Evolutionary conservation across 1,140 invertebrate genomes (phyloP).

Genomic region (Arion vulgaris): DNA sequence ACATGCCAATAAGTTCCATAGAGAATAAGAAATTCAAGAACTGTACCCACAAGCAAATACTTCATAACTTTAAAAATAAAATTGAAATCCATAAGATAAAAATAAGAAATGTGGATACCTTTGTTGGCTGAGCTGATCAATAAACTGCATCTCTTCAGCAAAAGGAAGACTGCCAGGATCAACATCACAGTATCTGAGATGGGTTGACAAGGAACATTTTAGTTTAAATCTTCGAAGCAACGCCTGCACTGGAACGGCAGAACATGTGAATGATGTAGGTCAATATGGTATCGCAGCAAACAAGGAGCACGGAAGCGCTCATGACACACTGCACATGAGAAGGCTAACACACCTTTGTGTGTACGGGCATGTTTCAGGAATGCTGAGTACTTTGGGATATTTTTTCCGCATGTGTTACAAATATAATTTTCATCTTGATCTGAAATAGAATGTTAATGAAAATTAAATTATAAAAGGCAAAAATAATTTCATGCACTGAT

Average conservation of each 20-base stretch:
- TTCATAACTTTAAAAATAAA: too few species aligned
- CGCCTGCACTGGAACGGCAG: slow-evolving; percentile 24
- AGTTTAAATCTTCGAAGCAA: slow-evolving; percentile 26
- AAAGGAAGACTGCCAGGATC: slow-evolving; percentile 3
- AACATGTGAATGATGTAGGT: slow-evolving; percentile 23
- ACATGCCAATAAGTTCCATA: too few species aligned
- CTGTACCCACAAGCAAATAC: too few species aligned
- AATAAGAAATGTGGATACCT: not conserved
- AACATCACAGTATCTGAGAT: slow-evolving; percentile 21
- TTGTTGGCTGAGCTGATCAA: slow-evolving; percentile 32
- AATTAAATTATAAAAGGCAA: too few species aligned
- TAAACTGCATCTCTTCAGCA: slow-evolving; percentile 37
- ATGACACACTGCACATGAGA: slow-evolving; percentile 15
- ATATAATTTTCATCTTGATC: slow-evolving; percentile 8
- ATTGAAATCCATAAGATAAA: too few species aligned
- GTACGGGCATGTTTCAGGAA: slow-evolving; percentile 13
- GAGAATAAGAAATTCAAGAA: too few species aligned
- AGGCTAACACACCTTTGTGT: not conserved
- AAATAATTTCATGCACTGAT: too few species aligned
- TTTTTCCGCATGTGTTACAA: slow-evolving; percentile 16
- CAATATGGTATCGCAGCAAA: slow-evolving; percentile 26
- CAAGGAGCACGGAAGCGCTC: slow-evolving; percentile 20
- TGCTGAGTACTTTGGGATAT: not conserved
- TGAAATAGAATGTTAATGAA: not conserved
- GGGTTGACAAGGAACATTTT: slow-evolving; percentile 24